Percentiles rank a stretch among this genome's conserved stretches.
Conservation (phyloP, 53 echinoderm and acorn worm species). For the Henricia sp. region DNA sequence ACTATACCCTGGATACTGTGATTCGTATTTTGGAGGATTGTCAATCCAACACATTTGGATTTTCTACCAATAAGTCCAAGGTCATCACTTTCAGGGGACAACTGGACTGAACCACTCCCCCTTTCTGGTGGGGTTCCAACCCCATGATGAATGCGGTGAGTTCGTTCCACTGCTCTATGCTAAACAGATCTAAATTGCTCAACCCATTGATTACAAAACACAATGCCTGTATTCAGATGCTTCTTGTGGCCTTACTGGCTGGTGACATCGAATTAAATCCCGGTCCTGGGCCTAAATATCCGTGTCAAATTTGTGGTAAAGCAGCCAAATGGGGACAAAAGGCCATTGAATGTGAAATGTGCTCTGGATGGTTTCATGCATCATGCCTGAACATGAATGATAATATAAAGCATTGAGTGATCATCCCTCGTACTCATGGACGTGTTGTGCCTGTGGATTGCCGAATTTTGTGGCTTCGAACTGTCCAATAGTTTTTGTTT, state of each 20-base stretch:
- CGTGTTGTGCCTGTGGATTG: slow-evolving; percentile 39
- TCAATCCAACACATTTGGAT: too few relatives aligned
- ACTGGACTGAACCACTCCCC: too few relatives aligned
- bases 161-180: too few relatives aligned
- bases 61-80: too few relatives aligned
- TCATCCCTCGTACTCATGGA: slow-evolving; percentile 54
- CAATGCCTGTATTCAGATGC: not conserved
- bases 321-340: slow-evolving; percentile 62
- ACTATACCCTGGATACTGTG: too few relatives aligned
- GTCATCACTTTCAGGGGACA: too few relatives aligned
- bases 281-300: slow-evolving; percentile 49
- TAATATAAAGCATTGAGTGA: not conserved
- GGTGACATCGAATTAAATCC: not conserved
- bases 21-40: too few relatives aligned
- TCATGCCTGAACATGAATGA: slow-evolving; percentile 22
- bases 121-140: too few relatives aligned
- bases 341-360: slow-evolving; percentile 53
- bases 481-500: slow-evolving; percentile 13
- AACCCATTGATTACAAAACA: too few relatives aligned
- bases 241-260: not conserved
- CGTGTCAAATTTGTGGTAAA: slow-evolving; percentile 48
- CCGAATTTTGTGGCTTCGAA: slow-evolving; percentile 10
- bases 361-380: slow-evolving; percentile 52
- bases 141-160: too few relatives aligned
- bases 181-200: too few relatives aligned